phyloP scores from a whole-genome alignment of 2,888 invertebrate species.

The Macropis europaea region DNA sequence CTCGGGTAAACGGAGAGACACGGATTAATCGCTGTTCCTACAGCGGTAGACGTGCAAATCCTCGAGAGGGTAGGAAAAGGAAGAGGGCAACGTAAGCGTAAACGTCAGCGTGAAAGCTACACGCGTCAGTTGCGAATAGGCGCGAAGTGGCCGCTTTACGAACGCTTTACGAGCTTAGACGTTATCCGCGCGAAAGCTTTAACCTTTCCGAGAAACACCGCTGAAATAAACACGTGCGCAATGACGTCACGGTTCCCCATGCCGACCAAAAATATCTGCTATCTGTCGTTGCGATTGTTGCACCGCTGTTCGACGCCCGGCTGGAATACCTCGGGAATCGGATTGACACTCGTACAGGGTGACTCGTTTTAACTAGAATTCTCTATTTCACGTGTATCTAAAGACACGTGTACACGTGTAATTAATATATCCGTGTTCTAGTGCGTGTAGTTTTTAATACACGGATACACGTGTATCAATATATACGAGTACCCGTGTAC shows the following conservation, averaged over 20 bases:
- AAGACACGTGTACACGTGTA: no score
- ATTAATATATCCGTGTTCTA: no score
- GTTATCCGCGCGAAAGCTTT: slow-evolving; percentile 55
- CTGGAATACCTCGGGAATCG: neutral
- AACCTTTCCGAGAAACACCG: slow-evolving; percentile 65
- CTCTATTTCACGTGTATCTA: no score
- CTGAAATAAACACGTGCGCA: slow-evolving; percentile 74
- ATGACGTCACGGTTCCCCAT: slow-evolving; percentile 68
- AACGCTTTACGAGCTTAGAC: slow-evolving; percentile 48
- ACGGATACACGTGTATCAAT: no score
- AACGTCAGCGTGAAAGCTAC: slow-evolving; percentile 8
- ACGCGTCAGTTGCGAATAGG: slow-evolving; percentile 25
- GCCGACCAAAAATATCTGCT: slow-evolving; percentile 58
- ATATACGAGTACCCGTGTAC: no score
- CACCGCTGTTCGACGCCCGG: slow-evolving; percentile 27
- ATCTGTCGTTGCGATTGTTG: slow-evolving; percentile 52
- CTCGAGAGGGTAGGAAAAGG: no score
- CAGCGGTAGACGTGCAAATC: neutral
- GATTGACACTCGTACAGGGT: neutral
- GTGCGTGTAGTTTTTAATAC: no score
- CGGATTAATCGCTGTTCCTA: slow-evolving; percentile 4
- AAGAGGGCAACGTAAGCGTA: neutral
- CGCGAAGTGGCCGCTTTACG: slow-evolving; percentile 41
- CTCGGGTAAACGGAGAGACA: neutral
- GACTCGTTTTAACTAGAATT: no score